Evolutionary conservation across 2,797 vertebrate species (phyloP).

Genomic region (Pseudocheirus occidentalis): DNA sequence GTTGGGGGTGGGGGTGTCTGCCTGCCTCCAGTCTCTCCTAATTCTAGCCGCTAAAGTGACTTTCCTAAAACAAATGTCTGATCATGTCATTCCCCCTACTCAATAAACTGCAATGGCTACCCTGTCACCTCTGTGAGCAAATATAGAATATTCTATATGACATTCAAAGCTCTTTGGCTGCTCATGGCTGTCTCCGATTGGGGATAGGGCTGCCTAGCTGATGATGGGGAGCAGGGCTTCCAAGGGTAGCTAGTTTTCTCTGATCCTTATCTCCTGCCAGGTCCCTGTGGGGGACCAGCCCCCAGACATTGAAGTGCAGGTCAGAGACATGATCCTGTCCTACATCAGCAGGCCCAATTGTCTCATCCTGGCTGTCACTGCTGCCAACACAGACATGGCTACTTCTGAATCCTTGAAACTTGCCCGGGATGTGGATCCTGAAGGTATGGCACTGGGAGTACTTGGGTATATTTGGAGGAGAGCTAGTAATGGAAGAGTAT

Average conservation of each 20-base stretch:
- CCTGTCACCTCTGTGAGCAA: too few relatives aligned
- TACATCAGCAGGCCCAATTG: conserved; percentile 93
- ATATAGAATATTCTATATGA: too few relatives aligned
- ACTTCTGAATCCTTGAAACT: conserved; percentile 93
- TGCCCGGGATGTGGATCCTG: conserved; percentile 93
- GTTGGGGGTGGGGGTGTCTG: too few relatives aligned
- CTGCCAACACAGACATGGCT: conserved; percentile 94
- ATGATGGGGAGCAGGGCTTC: neutral
- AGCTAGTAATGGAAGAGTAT: neutral
- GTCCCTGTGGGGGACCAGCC: conserved; percentile 95
- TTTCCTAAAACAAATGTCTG: too few relatives aligned
- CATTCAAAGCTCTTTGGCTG: neutral
- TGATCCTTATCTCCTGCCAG: conserved; percentile 74
- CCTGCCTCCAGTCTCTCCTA: too few relatives aligned
- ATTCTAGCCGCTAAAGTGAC: too few relatives aligned
- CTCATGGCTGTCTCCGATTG: neutral
- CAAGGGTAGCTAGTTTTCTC: neutral
- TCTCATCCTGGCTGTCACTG: conserved; percentile 91
- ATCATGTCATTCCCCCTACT: too few relatives aligned
- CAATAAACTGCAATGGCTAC: too few relatives aligned
- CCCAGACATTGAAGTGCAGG: conserved; percentile 91
- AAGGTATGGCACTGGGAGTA: conserved; percentile 84
- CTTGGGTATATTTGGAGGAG: neutral
- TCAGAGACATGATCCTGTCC: conserved; percentile 92
- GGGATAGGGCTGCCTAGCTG: too few relatives aligned